phyloP scores from a whole-genome alignment of 2,113 vertebrate species.

The Hemicordylus capensis region DNA sequence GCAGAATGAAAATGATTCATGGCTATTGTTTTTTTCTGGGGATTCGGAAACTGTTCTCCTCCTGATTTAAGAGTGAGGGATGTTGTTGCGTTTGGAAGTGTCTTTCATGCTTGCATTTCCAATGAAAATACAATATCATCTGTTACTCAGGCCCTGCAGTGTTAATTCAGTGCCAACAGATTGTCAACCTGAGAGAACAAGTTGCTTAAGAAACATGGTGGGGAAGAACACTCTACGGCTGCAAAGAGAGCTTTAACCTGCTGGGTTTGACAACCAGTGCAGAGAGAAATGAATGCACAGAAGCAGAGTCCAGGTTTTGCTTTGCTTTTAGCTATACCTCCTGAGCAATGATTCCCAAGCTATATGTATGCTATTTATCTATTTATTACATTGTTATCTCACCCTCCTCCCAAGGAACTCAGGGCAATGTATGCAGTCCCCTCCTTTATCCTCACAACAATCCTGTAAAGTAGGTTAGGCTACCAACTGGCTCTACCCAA shows the following conservation, averaged over 20 bases:
- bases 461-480: no score
- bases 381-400: no score
- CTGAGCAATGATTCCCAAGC: no score
- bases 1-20: constrained; percentile 7
- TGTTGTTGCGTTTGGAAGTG: constrained; percentile 33
- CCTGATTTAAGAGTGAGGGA: constrained; percentile 18
- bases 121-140: constrained; percentile 23
- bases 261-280: neutral
- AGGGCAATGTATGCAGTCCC: no score
- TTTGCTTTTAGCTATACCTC: no score
- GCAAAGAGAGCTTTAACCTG: neutral
- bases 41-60: constrained; percentile 6
- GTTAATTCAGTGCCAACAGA: constrained; percentile 25
- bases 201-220: neutral
- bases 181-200: constrained; percentile 3
- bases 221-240: neutral
- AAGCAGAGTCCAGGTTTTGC: no score
- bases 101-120: constrained; percentile 16
- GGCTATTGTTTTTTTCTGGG: neutral
- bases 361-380: no score
- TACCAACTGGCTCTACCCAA: no score
- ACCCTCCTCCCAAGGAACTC: no score
- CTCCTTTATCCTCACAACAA: no score
- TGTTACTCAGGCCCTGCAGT: constrained; percentile 8
- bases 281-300: neutral